phyloP scores from a whole-genome alignment of 2,888 invertebrate species.

The Rhogogaster chlorosoma region DNA sequence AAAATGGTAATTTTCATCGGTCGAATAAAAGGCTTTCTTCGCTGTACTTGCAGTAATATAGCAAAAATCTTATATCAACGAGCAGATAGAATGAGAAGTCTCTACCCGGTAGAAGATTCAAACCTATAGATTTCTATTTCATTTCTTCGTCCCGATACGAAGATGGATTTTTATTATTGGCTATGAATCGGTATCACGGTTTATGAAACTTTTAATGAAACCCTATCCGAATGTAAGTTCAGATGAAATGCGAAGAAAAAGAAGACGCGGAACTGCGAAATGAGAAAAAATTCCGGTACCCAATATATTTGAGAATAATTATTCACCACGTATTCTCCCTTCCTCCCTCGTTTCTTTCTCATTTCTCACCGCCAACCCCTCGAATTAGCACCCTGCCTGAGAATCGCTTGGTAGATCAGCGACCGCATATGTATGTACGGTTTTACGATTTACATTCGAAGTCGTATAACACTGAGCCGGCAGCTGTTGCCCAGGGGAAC shows the following conservation, averaged over 20 bases:
- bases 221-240: background rate
- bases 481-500: slow-evolving; percentile 14
- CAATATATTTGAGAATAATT: background rate
- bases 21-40: background rate
- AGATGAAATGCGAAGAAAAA: background rate
- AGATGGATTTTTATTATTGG: background rate
- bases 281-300: background rate
- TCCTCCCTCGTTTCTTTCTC: background rate
- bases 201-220: background rate
- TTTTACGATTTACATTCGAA: background rate
- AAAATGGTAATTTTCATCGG: slow-evolving; percentile 19
- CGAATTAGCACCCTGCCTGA: background rate
- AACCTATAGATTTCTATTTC: background rate
- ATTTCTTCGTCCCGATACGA: background rate
- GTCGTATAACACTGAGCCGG: background rate
- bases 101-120: too few species aligned
- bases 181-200: background rate
- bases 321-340: background rate
- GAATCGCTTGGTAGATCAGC: background rate
- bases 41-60: background rate
- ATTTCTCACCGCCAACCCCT: background rate
- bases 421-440: background rate
- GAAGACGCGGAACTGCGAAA: background rate
- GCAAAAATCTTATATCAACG: background rate
- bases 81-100: background rate